These are phyloP conservation scores for Plebejus anna DNA, from an alignment of 2,888 invertebrate species.

Conservation along the genomic window DNA sequence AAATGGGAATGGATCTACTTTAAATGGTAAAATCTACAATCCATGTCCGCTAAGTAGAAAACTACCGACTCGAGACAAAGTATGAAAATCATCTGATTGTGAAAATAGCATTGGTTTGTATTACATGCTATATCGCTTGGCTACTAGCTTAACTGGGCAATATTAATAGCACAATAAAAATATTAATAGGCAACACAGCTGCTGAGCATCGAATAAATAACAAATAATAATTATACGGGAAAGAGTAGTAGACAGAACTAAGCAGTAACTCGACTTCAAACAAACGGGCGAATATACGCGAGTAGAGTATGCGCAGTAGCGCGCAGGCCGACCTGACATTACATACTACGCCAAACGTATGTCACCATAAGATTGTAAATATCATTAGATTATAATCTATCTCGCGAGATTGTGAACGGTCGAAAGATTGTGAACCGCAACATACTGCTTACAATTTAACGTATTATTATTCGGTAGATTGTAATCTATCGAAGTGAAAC, in stretches of 20 bases:
- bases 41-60: slow-evolving; percentile 84
- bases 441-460: too few relatives aligned
- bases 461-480: too few relatives aligned
- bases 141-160: slow-evolving; percentile 42
- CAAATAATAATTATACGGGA: neutral
- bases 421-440: too few relatives aligned
- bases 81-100: slow-evolving; percentile 98
- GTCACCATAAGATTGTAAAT: too few relatives aligned
- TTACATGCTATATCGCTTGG: slow-evolving; percentile 51
- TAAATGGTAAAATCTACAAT: slow-evolving; percentile 50
- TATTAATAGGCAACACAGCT: neutral
- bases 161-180: neutral
- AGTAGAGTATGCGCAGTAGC: too few relatives aligned
- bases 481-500: too few relatives aligned
- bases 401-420: too few relatives aligned
- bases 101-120: slow-evolving; percentile 96
- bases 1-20: slow-evolving; percentile 62
- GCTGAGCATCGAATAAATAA: neutral
- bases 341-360: too few relatives aligned
- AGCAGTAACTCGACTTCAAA: too few relatives aligned
- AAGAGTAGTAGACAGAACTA: neutral
- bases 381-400: too few relatives aligned
- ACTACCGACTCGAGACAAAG: slow-evolving; percentile 97
- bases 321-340: too few relatives aligned
- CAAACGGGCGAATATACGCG: too few relatives aligned